Evolutionary conservation across 2,888 invertebrate species (phyloP), one percentile per base, ranked within the genome.

Genomic region (Branchellion lobata): DNA sequence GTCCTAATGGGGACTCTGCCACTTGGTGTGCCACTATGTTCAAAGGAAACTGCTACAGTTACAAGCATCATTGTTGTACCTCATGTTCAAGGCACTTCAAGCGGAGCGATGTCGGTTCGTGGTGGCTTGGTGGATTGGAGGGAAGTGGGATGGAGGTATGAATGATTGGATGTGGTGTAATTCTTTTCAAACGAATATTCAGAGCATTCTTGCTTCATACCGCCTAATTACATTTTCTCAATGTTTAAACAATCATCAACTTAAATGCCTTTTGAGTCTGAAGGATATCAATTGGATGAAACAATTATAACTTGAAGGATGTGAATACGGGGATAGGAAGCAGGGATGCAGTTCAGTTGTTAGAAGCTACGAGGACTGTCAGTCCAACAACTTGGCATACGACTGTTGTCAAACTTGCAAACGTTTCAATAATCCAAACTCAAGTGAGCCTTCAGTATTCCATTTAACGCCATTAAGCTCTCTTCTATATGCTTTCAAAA

Each of bases 241-340:
- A 24, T 24, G 24, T n/a, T n/a, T n/a, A n/a, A n/a, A n/a, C n/a
- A n/a, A n/a, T n/a, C n/a, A n/a, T n/a, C n/a, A n/a, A n/a, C n/a
- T n/a, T n/a, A n/a, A n/a, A n/a, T 27, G 11, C 11, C n/a, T 65
- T 24, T 65, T 65, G 8, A 24, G 11, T 24, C n/a, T 65, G 8
- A n/a, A n/a, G n/a, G n/a, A n/a, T n/a, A n/a, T n/a, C n/a, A n/a
- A n/a, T n/a, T n/a, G n/a, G n/a, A n/a, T n/a, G n/a, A n/a, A n/a
- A 36, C 5, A 24, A 21, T 24, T 2, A 36, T n/a, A 29, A 18
- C 29, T 72, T 33, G 1, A 34, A 79, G 79, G 79, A 11, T 79
- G 79, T 53, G 79, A 79, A 57, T 79, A 79, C 33, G 79, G 79
- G 29, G 79, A 79, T 33, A 73, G 34, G 57, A 21, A 1, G 5